Evolutionary conservation across 2,888 invertebrate genomes (phyloP), one percentile per base, ranked within the genome.

Genomic region (Cacoxenus indagator): DNA sequence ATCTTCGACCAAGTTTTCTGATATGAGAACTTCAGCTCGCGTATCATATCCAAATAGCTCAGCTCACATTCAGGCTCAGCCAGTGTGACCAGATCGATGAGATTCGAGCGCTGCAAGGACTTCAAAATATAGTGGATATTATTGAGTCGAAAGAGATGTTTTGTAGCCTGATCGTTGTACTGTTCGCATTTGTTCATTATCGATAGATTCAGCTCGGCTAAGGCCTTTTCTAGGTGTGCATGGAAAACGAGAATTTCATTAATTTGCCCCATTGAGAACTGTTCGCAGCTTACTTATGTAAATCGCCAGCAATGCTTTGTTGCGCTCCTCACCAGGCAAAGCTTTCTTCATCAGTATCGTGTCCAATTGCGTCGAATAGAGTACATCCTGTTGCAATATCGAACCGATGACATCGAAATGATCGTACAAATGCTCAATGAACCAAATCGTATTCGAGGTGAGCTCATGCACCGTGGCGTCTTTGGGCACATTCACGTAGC

Each of bases 401-500:
- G 91, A 90, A 0, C 89, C 89, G 45, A 95, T 93, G 0, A 94
- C 94, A 79, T 93, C 93, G 46, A 92, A 91, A 83, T 95, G 95
- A 69, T 93, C 93, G 19, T 93, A 91, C 64, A 98, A 89, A 84
- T 96, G 95, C 86, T 96, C 96, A 78, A 96, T 90, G 88, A 98
- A 96, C 84, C 97, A 95, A 77, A 98, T 92, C 55, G 97, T 96
- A 84, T 98, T 97, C 72, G 95, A 96, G 0, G 98, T 97, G 70
- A 97, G 90, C 89, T 99, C 97, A 86, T 98, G 98, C 37, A 99
- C 99, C 0, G 99, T 99, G 70, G 99, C 99, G 90, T 99, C 99
- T 85, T 94, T 95, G 0, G 99, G 97, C 9, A 88, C 87, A 73
- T 85, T 85, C 6, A 84, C 81, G 70, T 82, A 83, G 1, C 77